Conservation (phyloP, 1,140 invertebrate species). For the Eupeodes corollae region DNA sequence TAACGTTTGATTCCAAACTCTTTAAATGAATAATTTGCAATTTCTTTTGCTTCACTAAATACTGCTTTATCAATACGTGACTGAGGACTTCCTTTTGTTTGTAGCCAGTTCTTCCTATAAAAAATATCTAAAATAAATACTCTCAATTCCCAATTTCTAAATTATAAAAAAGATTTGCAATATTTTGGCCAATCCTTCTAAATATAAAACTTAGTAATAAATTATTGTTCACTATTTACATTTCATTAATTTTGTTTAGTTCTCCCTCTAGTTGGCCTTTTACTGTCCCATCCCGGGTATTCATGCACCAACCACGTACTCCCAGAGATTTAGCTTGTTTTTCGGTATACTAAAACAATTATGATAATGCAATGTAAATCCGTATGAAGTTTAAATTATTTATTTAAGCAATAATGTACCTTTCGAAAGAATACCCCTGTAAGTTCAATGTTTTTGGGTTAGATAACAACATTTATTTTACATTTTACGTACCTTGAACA, state of each 20-base stretch:
- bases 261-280: conserved; percentile 47
- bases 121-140: conserved; percentile 3
- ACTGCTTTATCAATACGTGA: conserved; percentile 48
- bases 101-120: conserved; percentile 50
- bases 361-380: conserved; percentile 15
- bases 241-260: conserved; percentile 38
- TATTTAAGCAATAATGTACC: conserved; percentile 12
- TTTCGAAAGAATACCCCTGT: conserved; percentile 29
- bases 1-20: conserved; percentile 17
- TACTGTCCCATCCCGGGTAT: conserved; percentile 48
- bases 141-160: too few species aligned
- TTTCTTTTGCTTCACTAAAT: conserved; percentile 36
- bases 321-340: conserved; percentile 42
- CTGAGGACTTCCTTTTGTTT: conserved; percentile 47
- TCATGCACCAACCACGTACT: conserved; percentile 52
- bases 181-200: too few species aligned
- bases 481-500: conserved; percentile 40
- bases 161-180: too few species aligned
- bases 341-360: conserved; percentile 48
- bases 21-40: conserved; percentile 12
- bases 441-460: neutral
- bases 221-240: conserved; percentile 38
- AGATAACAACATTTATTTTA: too few species aligned
- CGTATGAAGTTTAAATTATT: neutral
- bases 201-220: conserved; percentile 12